Evolutionary conservation across 2,888 invertebrate genomes (phyloP).

Genomic region (Patella depressa): DNA sequence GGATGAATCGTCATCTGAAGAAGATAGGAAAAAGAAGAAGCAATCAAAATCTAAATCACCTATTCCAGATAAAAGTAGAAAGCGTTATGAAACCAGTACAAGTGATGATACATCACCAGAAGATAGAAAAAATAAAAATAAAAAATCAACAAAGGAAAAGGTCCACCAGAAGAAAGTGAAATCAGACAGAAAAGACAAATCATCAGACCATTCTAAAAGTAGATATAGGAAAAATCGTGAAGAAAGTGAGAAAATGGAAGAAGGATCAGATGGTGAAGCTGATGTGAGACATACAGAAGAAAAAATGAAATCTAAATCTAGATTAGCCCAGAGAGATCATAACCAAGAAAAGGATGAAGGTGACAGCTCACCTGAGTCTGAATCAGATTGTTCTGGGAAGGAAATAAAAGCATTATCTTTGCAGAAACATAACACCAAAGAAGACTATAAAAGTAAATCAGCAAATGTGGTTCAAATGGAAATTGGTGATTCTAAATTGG

Average conservation of each 20-base stretch:
- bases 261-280: not conserved
- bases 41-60: not conserved
- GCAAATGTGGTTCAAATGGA: not conserved
- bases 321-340: not conserved
- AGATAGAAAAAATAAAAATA: too few relatives aligned
- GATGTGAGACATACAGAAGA: not conserved
- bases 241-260: not conserved
- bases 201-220: not conserved
- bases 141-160: too few relatives aligned
- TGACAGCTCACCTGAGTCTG: not conserved
- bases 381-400: not conserved
- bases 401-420: not conserved
- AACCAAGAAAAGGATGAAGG: slow-evolving; percentile 13
- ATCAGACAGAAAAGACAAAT: not conserved
- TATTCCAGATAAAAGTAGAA: not conserved
- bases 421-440: not conserved
- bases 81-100: not conserved
- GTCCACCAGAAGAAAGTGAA: too few relatives aligned
- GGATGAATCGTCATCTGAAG: not conserved
- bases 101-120: not conserved
- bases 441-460: not conserved
- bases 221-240: not conserved
- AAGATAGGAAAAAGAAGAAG: not conserved
- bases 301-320: not conserved
- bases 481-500: not conserved